Conservation (phyloP, 2,113 vertebrate species). For the Centropus unirufus region DNA sequence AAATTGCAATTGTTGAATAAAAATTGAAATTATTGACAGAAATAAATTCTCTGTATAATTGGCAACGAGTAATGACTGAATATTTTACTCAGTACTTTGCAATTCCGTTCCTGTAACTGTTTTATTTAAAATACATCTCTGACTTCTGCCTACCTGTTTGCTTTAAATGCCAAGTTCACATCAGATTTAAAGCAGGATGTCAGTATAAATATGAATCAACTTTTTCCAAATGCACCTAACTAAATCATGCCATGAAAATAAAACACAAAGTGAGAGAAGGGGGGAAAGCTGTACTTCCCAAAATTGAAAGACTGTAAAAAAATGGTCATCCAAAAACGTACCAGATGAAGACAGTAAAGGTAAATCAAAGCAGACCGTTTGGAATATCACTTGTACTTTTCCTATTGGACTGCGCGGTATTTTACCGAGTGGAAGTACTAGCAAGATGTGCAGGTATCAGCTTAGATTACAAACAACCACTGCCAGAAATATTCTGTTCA, state of each 20-base stretch:
- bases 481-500: neutral
- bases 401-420: neutral
- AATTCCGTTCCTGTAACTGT: neutral
- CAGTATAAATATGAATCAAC: neutral
- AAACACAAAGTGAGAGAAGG: neutral
- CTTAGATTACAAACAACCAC: slow-evolving; percentile 13
- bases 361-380: slow-evolving; percentile 57
- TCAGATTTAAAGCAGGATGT: neutral
- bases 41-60: neutral
- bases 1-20: neutral
- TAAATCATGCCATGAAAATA: slow-evolving; percentile 1
- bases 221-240: neutral
- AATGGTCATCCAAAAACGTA: neutral
- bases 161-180: neutral
- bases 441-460: slow-evolving; percentile 54
- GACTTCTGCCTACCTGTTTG: neutral
- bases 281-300: neutral
- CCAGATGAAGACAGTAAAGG: slow-evolving; percentile 60
- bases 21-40: neutral
- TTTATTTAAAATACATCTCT: neutral
- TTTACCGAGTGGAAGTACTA: neutral
- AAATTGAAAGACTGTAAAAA: slow-evolving; percentile 41
- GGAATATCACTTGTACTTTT: slow-evolving; percentile 49
- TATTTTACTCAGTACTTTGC: neutral
- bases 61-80: neutral